phyloP scores from a whole-genome alignment of 2,113 vertebrate species.

The Chionodraco myersi region DNA sequence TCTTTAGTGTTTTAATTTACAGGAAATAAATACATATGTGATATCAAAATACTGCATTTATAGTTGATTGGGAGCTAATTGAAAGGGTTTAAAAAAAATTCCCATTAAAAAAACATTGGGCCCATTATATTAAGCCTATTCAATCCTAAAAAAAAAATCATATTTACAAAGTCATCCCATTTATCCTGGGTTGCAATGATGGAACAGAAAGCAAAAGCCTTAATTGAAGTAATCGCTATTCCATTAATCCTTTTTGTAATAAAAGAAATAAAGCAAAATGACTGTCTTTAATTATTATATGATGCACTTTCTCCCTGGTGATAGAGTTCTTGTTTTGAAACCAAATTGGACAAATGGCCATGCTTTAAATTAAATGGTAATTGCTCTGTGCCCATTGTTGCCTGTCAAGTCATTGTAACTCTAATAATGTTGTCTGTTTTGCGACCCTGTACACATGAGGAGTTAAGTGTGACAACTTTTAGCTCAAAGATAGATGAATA shows the following conservation, averaged over 20 bases:
- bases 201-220: conserved; percentile 19
- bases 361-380: conserved; percentile 8
- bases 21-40: background rate
- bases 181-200: conserved; percentile 34
- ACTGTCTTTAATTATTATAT: conserved; percentile 21
- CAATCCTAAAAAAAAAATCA: conserved; percentile 9
- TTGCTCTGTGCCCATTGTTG: conserved; percentile 18
- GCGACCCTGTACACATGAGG: background rate
- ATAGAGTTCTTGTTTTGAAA: conserved; percentile 18
- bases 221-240: conserved; percentile 21
- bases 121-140: background rate
- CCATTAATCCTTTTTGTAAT: conserved; percentile 18
- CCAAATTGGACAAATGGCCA: conserved; percentile 5
- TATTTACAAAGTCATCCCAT: conserved; percentile 9
- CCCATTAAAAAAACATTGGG: no score
- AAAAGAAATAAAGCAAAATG: conserved; percentile 23
- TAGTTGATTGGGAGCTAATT: background rate
- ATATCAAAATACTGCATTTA: background rate
- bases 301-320: conserved; percentile 4
- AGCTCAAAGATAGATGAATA: background rate
- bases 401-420: conserved; percentile 15
- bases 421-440: background rate
- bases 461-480: background rate
- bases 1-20: background rate
- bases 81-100: no score